These are phyloP conservation scores for Sesia bembeciformis DNA, from an alignment of 2,888 invertebrate species.

Conservation along the genomic window DNA sequence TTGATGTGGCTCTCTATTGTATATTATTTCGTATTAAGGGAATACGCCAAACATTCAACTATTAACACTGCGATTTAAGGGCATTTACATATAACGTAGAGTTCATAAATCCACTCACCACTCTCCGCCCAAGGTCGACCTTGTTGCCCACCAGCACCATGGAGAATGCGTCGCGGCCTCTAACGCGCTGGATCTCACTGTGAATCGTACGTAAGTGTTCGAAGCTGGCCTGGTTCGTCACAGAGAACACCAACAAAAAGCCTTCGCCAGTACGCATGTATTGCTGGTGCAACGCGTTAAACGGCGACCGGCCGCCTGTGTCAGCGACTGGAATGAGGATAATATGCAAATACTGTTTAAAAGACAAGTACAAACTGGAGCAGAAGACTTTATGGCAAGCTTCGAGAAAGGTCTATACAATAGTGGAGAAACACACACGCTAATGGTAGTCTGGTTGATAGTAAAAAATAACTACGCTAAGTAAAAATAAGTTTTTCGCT, in stretches of 20 bases:
- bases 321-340: conserved; percentile 82
- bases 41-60: too few relatives aligned
- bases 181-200: conserved; percentile 95
- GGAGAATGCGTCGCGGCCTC: conserved; percentile 98
- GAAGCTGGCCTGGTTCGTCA: conserved; percentile 95
- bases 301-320: conserved; percentile 98
- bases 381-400: too few relatives aligned
- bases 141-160: conserved; percentile 99
- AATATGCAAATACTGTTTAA: neutral
- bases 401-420: too few relatives aligned
- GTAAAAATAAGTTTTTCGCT: too few relatives aligned
- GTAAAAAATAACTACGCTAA: too few relatives aligned
- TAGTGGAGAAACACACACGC: too few relatives aligned
- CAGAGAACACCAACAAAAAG: conserved; percentile 94
- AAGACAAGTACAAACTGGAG: neutral
- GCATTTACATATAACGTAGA: too few relatives aligned
- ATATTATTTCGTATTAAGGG: too few relatives aligned
- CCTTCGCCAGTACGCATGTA: conserved; percentile 99
- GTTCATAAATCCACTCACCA: conserved; percentile 69
- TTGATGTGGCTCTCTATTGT: too few relatives aligned
- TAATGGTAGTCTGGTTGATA: too few relatives aligned
- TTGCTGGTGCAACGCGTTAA: conserved; percentile 98
- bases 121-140: conserved; percentile 90
- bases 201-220: conserved; percentile 97
- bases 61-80: too few relatives aligned